Evolutionary conservation across 2,888 invertebrate species (phyloP).

Genomic region (Agriotes lineatus): DNA sequence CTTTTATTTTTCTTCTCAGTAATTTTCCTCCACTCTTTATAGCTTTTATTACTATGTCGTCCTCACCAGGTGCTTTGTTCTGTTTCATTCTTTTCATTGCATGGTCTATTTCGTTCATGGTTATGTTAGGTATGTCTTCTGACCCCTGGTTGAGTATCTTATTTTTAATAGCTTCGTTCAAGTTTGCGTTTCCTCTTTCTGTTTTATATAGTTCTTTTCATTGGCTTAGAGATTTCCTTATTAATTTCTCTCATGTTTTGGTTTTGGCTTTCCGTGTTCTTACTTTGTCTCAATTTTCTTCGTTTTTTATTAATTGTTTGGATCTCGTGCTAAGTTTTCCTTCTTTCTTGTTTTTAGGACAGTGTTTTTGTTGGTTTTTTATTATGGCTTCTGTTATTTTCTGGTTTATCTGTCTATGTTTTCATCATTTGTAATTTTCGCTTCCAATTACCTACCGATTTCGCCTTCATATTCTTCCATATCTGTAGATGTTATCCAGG

Average conservation of each 20-base stretch:
- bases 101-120: constrained; percentile 1
- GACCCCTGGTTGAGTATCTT: no score
- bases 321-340: no score
- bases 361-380: no score
- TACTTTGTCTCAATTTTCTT: neutral
- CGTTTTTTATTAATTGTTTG: no score
- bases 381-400: no score
- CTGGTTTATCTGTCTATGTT: no score
- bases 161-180: neutral
- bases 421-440: neutral
- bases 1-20: neutral
- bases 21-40: no score
- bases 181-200: neutral
- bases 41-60: neutral
- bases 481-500: constrained; percentile 1
- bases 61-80: no score
- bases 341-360: no score
- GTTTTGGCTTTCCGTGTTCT: no score
- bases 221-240: neutral
- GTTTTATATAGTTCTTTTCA: neutral
- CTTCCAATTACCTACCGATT: neutral
- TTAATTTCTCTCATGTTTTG: neutral
- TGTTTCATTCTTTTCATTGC: neutral
- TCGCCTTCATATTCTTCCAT: neutral
- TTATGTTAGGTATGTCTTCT: constrained; percentile 2